These are phyloP conservation scores for Cyclophora punctaria DNA, from an alignment of 2,888 invertebrate genomes.

Conservation along the genomic window DNA sequence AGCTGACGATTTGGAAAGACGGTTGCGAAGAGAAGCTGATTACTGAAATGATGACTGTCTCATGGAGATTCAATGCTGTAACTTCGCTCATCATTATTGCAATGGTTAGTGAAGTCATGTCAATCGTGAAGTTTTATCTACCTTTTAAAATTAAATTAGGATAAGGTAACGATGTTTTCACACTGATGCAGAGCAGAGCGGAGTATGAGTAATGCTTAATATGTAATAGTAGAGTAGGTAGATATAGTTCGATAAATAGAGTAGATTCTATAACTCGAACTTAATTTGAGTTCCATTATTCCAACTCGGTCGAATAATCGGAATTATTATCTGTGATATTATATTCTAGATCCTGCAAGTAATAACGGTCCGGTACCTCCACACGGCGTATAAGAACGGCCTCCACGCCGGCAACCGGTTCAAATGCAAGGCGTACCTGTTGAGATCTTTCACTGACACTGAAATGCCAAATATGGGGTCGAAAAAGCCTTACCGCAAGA, in stretches of 20 bases:
- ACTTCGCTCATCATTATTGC: slow-evolving; percentile 59
- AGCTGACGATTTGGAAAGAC: slow-evolving; percentile 57
- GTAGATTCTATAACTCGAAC: too few species aligned
- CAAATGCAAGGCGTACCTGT: slow-evolving; percentile 50
- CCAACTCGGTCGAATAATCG: too few species aligned
- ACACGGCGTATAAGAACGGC: slow-evolving; percentile 61
- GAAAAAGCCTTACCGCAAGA: slow-evolving; percentile 37
- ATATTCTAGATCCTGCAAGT: slow-evolving; percentile 51
- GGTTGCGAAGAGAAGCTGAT: slow-evolving; percentile 67
- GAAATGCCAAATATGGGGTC: slow-evolving; percentile 22
- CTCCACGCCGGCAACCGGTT: slow-evolving; percentile 57
- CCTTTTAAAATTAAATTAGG: too few species aligned
- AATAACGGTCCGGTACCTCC: slow-evolving; percentile 56
- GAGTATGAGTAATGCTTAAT: too few species aligned
- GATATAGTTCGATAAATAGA: too few species aligned
- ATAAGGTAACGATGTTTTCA: too few species aligned
- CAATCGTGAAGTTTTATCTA: too few species aligned
- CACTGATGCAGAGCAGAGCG: too few species aligned
- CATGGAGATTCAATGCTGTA: slow-evolving; percentile 62
- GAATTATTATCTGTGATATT: too few species aligned
- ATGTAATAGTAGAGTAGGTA: too few species aligned
- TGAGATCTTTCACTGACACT: slow-evolving; percentile 49
- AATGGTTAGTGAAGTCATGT: slow-evolving; percentile 35
- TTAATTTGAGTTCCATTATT: too few species aligned
- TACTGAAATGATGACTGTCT: slow-evolving; percentile 63